Percentiles rank a stretch among this genome's conserved stretches.
phyloP scores from a whole-genome alignment of 1,140 invertebrate genomes.

The Tetramorium simillimum region DNA sequence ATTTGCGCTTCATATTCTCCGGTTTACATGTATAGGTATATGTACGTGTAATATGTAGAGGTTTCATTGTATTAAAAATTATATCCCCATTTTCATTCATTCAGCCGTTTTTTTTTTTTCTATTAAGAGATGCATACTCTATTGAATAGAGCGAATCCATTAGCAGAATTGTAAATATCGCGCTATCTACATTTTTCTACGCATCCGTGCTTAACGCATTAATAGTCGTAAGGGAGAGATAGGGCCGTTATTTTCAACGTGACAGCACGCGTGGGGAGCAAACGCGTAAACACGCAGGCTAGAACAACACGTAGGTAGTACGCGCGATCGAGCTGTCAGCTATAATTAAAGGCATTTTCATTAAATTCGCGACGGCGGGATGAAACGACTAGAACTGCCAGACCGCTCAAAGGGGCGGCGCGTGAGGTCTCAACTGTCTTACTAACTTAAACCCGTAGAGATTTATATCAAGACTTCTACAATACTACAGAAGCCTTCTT shows the following conservation, averaged over 20 bases:
- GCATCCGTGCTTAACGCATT: conserved; percentile 8
- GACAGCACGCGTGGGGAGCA: conserved; percentile 12
- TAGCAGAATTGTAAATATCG: conserved; percentile 29
- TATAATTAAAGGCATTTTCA: conserved; percentile 59
- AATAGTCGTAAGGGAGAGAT: not conserved
- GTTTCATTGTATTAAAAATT: not conserved
- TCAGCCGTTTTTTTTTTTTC: not conserved
- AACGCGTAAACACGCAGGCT: conserved; percentile 44
- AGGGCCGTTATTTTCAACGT: conserved; percentile 37
- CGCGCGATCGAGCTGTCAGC: conserved; percentile 38
- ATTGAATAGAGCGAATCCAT: conserved; percentile 19
- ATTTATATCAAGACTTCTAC: conserved; percentile 26
- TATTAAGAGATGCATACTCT: not conserved
- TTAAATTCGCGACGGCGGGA: conserved; percentile 23
- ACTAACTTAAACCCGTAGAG: conserved; percentile 10
- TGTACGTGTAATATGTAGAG: not conserved
- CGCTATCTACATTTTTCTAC: conserved; percentile 18
- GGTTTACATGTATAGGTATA: not conserved
- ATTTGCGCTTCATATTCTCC: not conserved
- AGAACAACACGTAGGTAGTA: conserved; percentile 34
- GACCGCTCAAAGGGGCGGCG: conserved; percentile 38
- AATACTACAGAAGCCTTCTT: conserved; percentile 26
- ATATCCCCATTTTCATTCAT: not conserved
- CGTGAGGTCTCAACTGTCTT: conserved; percentile 42
- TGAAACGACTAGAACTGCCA: conserved; percentile 17